Base-by-base conservation (phyloP, 2,797 vertebrate genomes). In the Numenius phaeopus region DNA sequence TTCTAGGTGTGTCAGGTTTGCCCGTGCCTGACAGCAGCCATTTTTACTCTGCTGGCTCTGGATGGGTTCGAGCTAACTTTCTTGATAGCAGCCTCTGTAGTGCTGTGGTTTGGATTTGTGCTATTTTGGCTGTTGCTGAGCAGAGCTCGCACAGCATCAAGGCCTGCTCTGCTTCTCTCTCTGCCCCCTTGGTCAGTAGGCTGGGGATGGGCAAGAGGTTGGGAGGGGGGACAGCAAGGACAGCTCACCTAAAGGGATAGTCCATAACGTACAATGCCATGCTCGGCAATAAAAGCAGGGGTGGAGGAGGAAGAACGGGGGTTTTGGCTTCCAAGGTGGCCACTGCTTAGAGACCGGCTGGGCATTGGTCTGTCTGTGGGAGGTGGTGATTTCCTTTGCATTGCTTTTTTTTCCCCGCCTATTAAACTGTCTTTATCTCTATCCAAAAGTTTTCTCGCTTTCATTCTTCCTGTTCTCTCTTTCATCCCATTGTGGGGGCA, bases 361-460 rank as follows among this genome's bases (percentile, higher is more conserved):
- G 21, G 21, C 22, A n/a, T 24, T 50, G 24, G 14, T 47, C 46
- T 75, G 27, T 50, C 49, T 47, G 30, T 52, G 39, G 29, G 21
- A 77, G 29, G 21, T 67, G 39, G 10, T 21, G 62, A 64, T 71
- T 86, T 77, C 30, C 52, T 44, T 82, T 86, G 42, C 13, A 44
- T 58, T 0, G 0, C 29, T 42, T 30, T 30, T 15, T 7, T 34
- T 21, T 5, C 2, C 4, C 0, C 0, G 21, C 26, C 32, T 39
- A 7, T 73, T 58, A 75, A 91, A 40, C 47, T 52, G 21, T 26
- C 34, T 24, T 78, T 81, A 44, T n/a, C 46, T 93, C 59, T 65
- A 13, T 26, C 17, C 26, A 17, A 0, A 0, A 44, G 9, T 59
- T 66, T 88, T 83, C 47, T 92, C 8, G 0, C 14, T 80, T 79